A percentile compares a stretch with the other conserved stretches of the same genome.
Conservation (phyloP, 2,888 invertebrate genomes). For the Xestobium rufovillosum region DNA sequence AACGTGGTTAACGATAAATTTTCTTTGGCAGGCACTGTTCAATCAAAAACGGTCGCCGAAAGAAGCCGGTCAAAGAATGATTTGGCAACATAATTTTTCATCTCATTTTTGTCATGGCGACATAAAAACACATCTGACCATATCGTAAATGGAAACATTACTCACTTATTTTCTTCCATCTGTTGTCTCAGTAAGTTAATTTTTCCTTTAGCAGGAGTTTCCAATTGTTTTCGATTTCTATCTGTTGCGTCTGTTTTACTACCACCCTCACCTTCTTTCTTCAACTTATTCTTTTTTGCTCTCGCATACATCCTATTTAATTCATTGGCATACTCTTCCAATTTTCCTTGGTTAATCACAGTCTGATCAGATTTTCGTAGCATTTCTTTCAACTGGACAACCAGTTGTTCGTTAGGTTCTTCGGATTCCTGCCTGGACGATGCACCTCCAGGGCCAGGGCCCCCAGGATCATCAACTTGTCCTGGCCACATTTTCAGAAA, state of each 20-base stretch:
- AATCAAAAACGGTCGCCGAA: too few relatives aligned
- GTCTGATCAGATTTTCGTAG: conserved; percentile 40
- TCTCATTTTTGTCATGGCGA: too few relatives aligned
- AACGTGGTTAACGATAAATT: too few relatives aligned
- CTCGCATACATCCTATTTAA: conserved; percentile 38
- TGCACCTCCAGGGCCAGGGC: conserved; percentile 20
- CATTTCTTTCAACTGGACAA: conserved; percentile 43
- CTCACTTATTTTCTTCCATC: conserved; percentile 48
- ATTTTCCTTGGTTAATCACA: conserved; percentile 40
- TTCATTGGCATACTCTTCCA: conserved; percentile 42
- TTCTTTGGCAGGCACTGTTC: too few relatives aligned
- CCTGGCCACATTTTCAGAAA: conserved; percentile 36
- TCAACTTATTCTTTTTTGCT: conserved; percentile 32
- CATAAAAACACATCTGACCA: too few relatives aligned
- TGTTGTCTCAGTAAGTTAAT: conserved; percentile 47
- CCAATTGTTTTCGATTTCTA: conserved; percentile 25
- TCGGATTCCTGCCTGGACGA: conserved; percentile 31
- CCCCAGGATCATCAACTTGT: conserved; percentile 33
- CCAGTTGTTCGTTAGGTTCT: conserved; percentile 39
- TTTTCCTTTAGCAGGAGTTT: conserved; percentile 47
- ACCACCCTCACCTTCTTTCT: conserved; percentile 25
- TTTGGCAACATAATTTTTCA: too few relatives aligned
- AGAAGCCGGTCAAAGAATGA: too few relatives aligned
- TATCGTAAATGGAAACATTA: conserved; percentile 8
- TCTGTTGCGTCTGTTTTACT: conserved; percentile 17